Base-by-base conservation (phyloP, 1,140 invertebrate genomes). In the Papilio polyxenes region DNA sequence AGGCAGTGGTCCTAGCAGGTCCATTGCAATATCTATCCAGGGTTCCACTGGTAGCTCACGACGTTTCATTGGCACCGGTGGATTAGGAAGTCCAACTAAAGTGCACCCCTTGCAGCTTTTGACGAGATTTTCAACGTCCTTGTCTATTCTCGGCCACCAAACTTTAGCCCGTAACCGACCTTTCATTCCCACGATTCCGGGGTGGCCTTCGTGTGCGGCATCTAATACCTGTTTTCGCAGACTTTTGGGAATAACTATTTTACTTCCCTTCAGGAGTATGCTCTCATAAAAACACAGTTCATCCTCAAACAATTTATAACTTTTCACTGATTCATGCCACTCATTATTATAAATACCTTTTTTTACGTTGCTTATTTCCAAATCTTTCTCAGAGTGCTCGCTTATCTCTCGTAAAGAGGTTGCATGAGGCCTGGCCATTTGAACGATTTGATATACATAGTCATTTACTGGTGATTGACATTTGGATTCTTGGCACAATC, bases 191-290 rank as follows among this genome's bases (percentile, higher is more conserved):
- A 96, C 48, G 93, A 89, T 89, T 2, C 95, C 95, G 0, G 92
- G 90, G 83, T 96, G 95, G 4, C 91, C 93, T 85, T 92, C 87
- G 49, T 95, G 95, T n/a, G 93, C 91, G 2, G 89, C 86, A 4
- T 83, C 37, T 69, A 94, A 76, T 9, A 87, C 84, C 0, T 4
- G 72, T 44, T 82, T 48, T 31, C 88, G 76, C 7, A 93, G 77
- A 13, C 31, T 15, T 49, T 5, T 20, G 10, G 89, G 89, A n/a
- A 92, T 92, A 11, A 89, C 85, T 0, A 86, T 77, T 37, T 20
- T 83, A 1, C 49, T 85, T 20, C 82, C 84, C 77, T 84, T 82
- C 31, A 88, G 48, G 2, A 88, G 31, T 53, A 88, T 83, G 31
- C 82, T 62, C 0, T 49, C 84, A 17, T 80, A 80, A 62, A 88